Evolutionary conservation across 2,113 vertebrate genomes (phyloP).

Genomic region (Phrynocephalus versicolor): DNA sequence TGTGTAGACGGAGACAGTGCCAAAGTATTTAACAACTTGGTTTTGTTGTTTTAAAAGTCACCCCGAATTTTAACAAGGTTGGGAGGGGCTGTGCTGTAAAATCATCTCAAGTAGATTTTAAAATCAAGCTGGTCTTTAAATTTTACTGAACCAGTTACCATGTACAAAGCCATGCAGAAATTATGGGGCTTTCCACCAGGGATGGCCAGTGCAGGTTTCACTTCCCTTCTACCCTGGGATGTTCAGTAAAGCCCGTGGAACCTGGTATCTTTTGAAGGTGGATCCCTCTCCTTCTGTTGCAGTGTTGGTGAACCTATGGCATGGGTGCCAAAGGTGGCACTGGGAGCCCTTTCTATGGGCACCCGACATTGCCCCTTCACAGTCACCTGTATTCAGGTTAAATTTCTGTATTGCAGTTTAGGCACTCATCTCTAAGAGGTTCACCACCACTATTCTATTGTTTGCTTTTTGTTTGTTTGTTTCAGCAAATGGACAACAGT

Average conservation of each 20-base stretch:
- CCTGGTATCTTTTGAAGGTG: not conserved
- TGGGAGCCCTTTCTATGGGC: too few species aligned
- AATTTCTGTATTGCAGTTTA: too few species aligned
- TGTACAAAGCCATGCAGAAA: not conserved
- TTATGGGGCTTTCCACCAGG: not conserved
- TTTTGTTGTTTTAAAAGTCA: not conserved
- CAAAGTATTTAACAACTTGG: not conserved
- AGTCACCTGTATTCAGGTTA: too few species aligned
- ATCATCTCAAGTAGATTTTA: not conserved
- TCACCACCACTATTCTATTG: too few species aligned
- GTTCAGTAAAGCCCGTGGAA: not conserved
- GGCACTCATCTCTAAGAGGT: too few species aligned
- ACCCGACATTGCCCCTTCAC: too few species aligned
- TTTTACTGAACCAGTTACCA: too few species aligned
- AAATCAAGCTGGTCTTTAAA: not conserved
- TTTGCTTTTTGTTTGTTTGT: too few species aligned
- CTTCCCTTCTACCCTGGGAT: not conserved
- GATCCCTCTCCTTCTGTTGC: not conserved
- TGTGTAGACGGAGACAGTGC: not conserved
- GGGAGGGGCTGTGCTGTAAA: not conserved
- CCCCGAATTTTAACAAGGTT: not conserved
- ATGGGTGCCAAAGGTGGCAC: too few species aligned
- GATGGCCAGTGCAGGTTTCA: not conserved
- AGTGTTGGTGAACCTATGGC: too few species aligned
- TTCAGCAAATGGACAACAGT: too few species aligned